Evolutionary conservation across 1,140 invertebrate genomes (phyloP), one percentile per base, ranked within the genome.

Genomic region (Ctenoplectra terminalis): DNA sequence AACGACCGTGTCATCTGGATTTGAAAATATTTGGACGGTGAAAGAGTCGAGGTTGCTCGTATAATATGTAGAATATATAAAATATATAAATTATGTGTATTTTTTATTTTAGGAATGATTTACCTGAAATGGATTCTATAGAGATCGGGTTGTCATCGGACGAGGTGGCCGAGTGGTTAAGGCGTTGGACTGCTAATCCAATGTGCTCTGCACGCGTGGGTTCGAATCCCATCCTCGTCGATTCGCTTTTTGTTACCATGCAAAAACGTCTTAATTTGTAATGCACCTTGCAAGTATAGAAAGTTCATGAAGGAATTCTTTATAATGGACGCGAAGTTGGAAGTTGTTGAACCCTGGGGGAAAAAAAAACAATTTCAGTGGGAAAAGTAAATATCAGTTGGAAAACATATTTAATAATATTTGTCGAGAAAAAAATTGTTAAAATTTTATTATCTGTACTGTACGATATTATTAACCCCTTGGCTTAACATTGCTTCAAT

Each of bases 101-200:
- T 26, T 20, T 50, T 20, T 1, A 17, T 31, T 26, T 26, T 26
- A 17, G 5, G 2, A 17, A 13, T 3, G 17, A 0, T 7, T 1
- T 0, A 0, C 0, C 0, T 43, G 6, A 81, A 74, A 66, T 58
- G 7, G 0, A n/a, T 4, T 34, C 2, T 20, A 26, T 74, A 46
- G 23, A 64, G 11, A 1, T 9, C 1, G 20, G 31, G 15, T 71
- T 56, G 20, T 0, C 52, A 79, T 26, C 46, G 61, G 96, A 97
- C 96, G 96, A 97, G 96, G 96, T 97, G 96, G 96, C 96, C 96
- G 96, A 97, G 96, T 96, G 96, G 96, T 97, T 97, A 97, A 97
- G 96, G 96, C 96, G 96, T 96, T 96, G 96, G 96, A 97, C 96
- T 97, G 96, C 96, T 97, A 96, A 95, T 95, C 95, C 95, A 95